A percentile compares a stretch with the other conserved stretches of the same genome.
These are phyloP conservation scores for Prionailurus viverrinus DNA, from an alignment of 2,113 vertebrate species.

Conservation along the genomic window DNA sequence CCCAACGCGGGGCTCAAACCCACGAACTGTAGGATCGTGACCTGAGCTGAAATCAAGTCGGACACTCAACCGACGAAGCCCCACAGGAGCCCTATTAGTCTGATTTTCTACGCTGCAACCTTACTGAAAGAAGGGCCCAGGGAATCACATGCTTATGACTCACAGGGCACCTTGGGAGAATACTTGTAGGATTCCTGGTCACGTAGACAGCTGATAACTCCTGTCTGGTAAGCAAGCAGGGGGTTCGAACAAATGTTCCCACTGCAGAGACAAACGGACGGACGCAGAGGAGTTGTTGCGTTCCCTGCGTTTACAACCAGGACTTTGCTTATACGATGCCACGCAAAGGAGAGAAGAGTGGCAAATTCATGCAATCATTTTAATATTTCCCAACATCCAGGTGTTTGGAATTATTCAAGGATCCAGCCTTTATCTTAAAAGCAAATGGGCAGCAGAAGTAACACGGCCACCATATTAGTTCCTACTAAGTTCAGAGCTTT, in stretches of 20 bases:
- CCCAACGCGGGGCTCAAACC: too few relatives aligned
- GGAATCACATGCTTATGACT: background rate
- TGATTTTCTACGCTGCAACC: background rate
- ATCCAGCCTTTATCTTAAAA: background rate
- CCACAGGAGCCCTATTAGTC: background rate
- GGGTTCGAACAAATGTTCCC: background rate
- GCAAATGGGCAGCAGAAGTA: background rate
- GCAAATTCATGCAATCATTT: background rate
- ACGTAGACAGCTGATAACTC: background rate
- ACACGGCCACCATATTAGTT: background rate
- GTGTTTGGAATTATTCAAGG: background rate
- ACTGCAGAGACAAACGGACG: background rate
- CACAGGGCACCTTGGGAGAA: background rate
- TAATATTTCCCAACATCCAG: background rate
- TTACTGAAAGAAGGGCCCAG: background rate
- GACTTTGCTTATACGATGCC: background rate
- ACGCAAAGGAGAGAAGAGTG: background rate
- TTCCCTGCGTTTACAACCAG: background rate
- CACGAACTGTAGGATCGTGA: too few relatives aligned
- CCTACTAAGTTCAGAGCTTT: background rate
- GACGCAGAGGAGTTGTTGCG: background rate
- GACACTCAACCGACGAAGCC: too few relatives aligned
- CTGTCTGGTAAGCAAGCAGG: background rate
- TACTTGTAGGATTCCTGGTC: background rate
- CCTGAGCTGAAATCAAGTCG: too few relatives aligned